Evolutionary conservation across 2,113 vertebrate genomes (phyloP).

Genomic region (Marcusenius ussheri): DNA sequence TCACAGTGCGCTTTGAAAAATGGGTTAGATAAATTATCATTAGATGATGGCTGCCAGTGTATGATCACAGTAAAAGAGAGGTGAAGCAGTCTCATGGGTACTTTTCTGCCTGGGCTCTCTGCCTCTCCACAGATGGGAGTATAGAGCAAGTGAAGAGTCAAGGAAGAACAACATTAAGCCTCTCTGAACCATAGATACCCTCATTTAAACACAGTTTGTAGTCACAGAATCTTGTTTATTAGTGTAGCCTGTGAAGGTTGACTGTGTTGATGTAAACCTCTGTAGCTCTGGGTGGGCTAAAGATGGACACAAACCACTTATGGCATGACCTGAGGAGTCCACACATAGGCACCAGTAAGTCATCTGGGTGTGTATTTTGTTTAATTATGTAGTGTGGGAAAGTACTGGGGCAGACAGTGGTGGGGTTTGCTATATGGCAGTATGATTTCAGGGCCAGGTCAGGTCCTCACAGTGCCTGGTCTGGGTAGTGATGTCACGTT

Average conservation of each 20-base stretch:
- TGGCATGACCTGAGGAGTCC: not conserved
- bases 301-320: not conserved
- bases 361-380: not conserved
- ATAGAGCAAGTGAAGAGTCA: not conserved
- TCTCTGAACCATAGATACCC: not conserved
- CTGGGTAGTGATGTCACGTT: too few relatives aligned
- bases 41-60: not conserved
- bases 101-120: not conserved
- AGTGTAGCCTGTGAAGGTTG: not conserved
- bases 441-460: too few relatives aligned
- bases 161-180: not conserved
- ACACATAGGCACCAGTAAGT: not conserved
- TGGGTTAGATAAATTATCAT: not conserved
- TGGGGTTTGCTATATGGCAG: too few relatives aligned
- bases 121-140: not conserved
- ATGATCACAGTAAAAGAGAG: not conserved
- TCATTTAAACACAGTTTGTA: not conserved
- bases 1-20: not conserved
- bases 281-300: not conserved
- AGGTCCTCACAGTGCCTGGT: too few relatives aligned
- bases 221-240: not conserved
- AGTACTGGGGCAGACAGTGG: too few relatives aligned
- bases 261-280: not conserved
- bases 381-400: too few relatives aligned
- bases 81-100: not conserved